Evolutionary conservation across 2,113 vertebrate genomes (phyloP).

Genomic region (Delphinus delphis): DNA sequence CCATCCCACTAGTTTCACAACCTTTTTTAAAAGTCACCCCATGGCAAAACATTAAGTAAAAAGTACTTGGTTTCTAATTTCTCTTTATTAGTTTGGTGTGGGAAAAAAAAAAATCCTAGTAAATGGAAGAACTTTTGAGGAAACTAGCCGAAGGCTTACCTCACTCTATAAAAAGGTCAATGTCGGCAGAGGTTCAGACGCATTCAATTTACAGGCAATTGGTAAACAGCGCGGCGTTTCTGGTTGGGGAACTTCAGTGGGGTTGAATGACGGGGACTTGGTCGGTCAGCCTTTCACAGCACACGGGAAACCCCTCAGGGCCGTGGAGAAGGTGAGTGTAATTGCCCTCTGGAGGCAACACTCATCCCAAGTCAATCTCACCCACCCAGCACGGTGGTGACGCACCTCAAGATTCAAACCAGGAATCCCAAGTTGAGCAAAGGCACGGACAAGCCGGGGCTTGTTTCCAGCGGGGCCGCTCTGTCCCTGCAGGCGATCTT

Average conservation of each 20-base stretch:
- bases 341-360: neutral
- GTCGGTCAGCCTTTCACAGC: fast-evolving
- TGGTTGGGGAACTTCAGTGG: fast-evolving
- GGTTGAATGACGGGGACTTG: fast-evolving
- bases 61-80: neutral
- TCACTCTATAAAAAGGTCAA: neutral
- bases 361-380: fast-evolving
- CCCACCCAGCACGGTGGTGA: fast-evolving
- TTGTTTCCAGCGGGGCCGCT: fast-evolving
- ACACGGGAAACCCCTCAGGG: fast-evolving
- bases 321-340: fast-evolving
- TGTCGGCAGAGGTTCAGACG: fast-evolving
- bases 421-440: fast-evolving
- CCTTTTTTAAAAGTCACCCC: neutral
- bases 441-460: fast-evolving
- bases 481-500: fast-evolving
- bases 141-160: neutral
- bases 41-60: fast-evolving
- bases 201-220: fast-evolving
- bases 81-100: neutral
- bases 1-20: fast-evolving
- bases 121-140: neutral
- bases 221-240: too few species aligned
- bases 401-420: fast-evolving
- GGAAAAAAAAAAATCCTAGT: neutral